phyloP scores from a whole-genome alignment of 1,140 invertebrate species.

The Anadara kagoshimensis region DNA sequence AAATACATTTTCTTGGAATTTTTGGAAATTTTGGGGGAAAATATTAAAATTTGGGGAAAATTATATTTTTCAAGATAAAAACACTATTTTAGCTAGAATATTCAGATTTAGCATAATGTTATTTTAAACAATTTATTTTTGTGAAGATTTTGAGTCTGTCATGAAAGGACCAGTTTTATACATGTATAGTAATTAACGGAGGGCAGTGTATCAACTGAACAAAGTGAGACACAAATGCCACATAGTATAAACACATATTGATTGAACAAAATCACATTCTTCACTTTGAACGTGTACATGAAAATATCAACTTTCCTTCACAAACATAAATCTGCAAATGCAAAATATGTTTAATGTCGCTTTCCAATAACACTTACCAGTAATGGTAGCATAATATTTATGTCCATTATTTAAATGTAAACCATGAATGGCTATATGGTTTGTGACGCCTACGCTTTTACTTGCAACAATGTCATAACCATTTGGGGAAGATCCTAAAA shows the following conservation, averaged over 20 bases:
- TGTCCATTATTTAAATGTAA: slow-evolving; percentile 44
- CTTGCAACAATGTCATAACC: slow-evolving; percentile 46
- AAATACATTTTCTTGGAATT: too few species aligned
- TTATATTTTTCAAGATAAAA: neutral
- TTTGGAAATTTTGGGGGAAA: too few species aligned
- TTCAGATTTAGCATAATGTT: too few species aligned
- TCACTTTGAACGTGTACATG: slow-evolving; percentile 43
- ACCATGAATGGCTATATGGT: slow-evolving; percentile 42
- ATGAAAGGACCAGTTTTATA: too few species aligned
- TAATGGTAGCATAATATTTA: slow-evolving; percentile 46
- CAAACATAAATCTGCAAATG: slow-evolving; percentile 39
- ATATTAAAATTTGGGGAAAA: neutral
- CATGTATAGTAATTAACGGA: too few species aligned
- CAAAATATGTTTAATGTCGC: neutral
- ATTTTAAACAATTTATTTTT: too few species aligned
- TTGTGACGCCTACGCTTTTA: slow-evolving; percentile 40
- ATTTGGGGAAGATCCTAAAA: slow-evolving; percentile 38
- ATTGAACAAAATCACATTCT: slow-evolving; percentile 47
- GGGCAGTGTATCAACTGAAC: neutral
- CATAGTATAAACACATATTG: slow-evolving; percentile 11
- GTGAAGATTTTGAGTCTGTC: too few species aligned
- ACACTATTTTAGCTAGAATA: neutral
- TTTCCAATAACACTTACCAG: slow-evolving; percentile 28
- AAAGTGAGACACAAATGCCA: neutral
- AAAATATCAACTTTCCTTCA: too few species aligned